Conservation (phyloP, 2,888 invertebrate genomes). For the Heliconius charithonia region DNA sequence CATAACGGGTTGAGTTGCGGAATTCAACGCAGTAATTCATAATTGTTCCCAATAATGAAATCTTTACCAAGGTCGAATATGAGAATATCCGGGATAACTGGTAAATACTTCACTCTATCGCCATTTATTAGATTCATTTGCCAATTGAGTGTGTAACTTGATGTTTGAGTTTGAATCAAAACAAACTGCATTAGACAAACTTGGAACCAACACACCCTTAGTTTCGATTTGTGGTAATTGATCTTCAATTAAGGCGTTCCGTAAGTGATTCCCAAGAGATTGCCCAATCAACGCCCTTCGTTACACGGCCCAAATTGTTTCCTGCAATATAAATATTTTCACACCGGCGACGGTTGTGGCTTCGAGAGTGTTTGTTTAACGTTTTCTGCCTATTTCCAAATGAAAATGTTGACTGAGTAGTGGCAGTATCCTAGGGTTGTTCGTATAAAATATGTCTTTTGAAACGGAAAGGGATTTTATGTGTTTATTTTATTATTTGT, state of each 20-base stretch:
- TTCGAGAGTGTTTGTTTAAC: slow-evolving; percentile 5
- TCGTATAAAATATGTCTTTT: slow-evolving; percentile 2
- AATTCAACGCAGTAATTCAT: too few relatives aligned
- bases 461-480: too few relatives aligned
- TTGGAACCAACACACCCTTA: slow-evolving; percentile 50
- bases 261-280: slow-evolving; percentile 59
- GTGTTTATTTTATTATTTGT: too few relatives aligned
- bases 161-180: slow-evolving; percentile 32
- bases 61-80: neutral
- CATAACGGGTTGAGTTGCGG: too few relatives aligned
- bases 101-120: neutral
- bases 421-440: neutral
- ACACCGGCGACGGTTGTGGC: slow-evolving; percentile 8
- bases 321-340: slow-evolving; percentile 30
- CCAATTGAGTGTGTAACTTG: neutral
- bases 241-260: slow-evolving; percentile 68
- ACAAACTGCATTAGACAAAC: slow-evolving; percentile 35
- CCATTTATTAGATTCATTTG: neutral
- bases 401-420: slow-evolving; percentile 14
- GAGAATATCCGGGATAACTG: neutral
- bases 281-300: slow-evolving; percentile 51
- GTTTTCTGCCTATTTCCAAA: slow-evolving; percentile 18
- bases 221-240: slow-evolving; percentile 69
- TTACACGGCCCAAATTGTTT: slow-evolving; percentile 36
- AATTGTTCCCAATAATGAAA: too few relatives aligned